Base-by-base conservation (phyloP, 2,113 vertebrate species). In the Megaceryle maxima region DNA sequence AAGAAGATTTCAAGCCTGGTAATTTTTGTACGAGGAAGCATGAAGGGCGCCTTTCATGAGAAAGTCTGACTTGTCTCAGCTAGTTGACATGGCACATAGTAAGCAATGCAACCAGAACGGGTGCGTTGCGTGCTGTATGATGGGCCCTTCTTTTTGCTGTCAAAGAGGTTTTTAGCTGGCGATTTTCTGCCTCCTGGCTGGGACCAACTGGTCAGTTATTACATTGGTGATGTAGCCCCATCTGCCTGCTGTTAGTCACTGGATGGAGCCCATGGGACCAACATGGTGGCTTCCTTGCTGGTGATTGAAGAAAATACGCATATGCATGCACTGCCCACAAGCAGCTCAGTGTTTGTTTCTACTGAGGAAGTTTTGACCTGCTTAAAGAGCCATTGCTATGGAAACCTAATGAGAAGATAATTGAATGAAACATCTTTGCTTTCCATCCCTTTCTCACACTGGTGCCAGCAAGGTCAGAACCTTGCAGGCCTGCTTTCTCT, bases 381-480 rank as follows among this genome's bases (percentile, higher is more conserved):
- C 96, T 98, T 97, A 98, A 98, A 94, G 98, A 96, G 93, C 97
- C 69, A 92, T 98, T 97, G 64, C 99, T 98, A 99, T 99, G 98
- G 98, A 97, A 98, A 99, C 98, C 66, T 97, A 98, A 98, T 98
- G 97, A 98, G 98, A 98, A 98, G 98, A 98, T 98, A 98, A 98
- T 98, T 98, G 98, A 99, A 98, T 98, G 97, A 98, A 97, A 97
- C 69, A 86, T 97, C 98, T 98, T 97, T 97, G 91, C 93, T 84
- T 97, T 95, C 94, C 79, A 41, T 97, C 95, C 75, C 85, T 97
- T 97, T 97, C 97, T 87, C 94, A 97, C 92, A 96, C 92, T 72
- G 91, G 91, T 97, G 97, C 97, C 96, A 96, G 83, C 70, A 80
- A 90, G 94, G 97, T 95, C 97, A 91, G 35, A 91, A 76, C 95